Evolutionary conservation across 2,888 invertebrate genomes (phyloP).

Genomic region (Lasioglossum oenotherae): DNA sequence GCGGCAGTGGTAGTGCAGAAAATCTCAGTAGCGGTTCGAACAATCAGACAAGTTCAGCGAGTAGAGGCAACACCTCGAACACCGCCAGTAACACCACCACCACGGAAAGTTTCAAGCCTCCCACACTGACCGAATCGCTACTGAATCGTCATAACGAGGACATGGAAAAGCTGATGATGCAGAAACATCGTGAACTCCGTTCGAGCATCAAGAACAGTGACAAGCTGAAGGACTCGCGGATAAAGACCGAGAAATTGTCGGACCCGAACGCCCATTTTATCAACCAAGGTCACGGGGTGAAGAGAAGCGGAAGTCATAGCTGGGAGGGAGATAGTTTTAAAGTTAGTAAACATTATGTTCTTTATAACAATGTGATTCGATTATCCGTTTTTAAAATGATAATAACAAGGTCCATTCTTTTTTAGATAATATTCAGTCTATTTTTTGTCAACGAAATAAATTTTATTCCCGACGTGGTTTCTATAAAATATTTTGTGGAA

Average conservation of each 20-base stretch:
- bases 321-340: constrained; percentile 86
- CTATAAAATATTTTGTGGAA: too few species aligned
- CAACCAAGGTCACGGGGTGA: constrained; percentile 86
- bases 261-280: constrained; percentile 76
- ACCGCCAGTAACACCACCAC: constrained; percentile 80
- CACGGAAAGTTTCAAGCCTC: constrained; percentile 84
- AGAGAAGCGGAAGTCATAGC: constrained; percentile 87
- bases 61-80: constrained; percentile 84
- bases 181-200: constrained; percentile 88
- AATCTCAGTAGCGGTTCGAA: constrained; percentile 87
- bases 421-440: not conserved
- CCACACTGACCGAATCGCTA: constrained; percentile 87
- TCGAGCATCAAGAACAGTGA: constrained; percentile 84
- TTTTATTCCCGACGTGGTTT: not conserved
- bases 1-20: constrained; percentile 87
- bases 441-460: not conserved
- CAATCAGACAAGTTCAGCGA: constrained; percentile 85
- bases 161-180: constrained; percentile 92
- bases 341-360: constrained; percentile 65
- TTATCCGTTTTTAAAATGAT: not conserved
- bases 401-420: not conserved
- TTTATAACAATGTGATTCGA: not conserved
- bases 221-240: constrained; percentile 85
- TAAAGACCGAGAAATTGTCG: constrained; percentile 83
- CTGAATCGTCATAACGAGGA: constrained; percentile 90